phyloP scores from a whole-genome alignment of 2,113 vertebrate genomes.

The Melierax canorus region DNA sequence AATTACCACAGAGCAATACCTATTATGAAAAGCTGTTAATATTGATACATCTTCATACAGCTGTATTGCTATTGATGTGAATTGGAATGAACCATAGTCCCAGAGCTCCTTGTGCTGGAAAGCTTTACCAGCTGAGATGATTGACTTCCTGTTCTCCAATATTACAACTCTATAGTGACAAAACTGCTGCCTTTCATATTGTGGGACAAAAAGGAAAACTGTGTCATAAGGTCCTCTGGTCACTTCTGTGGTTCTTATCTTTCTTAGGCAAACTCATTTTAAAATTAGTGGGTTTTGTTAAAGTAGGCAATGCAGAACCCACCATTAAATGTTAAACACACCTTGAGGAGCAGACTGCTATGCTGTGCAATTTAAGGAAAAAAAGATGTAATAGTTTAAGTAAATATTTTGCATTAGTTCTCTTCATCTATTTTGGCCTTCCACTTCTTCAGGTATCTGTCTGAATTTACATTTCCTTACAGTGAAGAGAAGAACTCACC shows the following conservation, averaged over 20 bases:
- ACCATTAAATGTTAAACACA: background rate
- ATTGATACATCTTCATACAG: background rate
- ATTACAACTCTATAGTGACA: background rate
- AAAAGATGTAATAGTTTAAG: background rate
- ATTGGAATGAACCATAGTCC: background rate
- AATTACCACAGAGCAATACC: background rate
- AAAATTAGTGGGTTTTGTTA: background rate
- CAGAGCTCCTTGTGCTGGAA: background rate
- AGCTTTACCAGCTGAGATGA: background rate
- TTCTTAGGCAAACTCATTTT: background rate
- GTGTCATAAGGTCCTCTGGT: background rate
- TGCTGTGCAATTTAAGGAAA: background rate
- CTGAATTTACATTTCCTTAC: background rate
- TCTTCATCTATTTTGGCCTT: background rate
- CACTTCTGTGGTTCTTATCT: background rate
- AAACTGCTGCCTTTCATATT: background rate
- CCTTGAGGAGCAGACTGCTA: background rate
- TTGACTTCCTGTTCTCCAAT: background rate
- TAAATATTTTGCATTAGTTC: background rate
- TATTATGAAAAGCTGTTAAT: background rate
- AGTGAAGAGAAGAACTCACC: background rate
- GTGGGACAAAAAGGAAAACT: background rate
- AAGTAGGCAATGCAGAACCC: background rate
- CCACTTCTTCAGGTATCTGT: background rate
- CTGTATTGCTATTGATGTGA: background rate